A percentile compares a stretch with the other conserved stretches of the same genome.
Conservation (phyloP, 2,113 vertebrate genomes). For the Poicephalus gulielmi region DNA sequence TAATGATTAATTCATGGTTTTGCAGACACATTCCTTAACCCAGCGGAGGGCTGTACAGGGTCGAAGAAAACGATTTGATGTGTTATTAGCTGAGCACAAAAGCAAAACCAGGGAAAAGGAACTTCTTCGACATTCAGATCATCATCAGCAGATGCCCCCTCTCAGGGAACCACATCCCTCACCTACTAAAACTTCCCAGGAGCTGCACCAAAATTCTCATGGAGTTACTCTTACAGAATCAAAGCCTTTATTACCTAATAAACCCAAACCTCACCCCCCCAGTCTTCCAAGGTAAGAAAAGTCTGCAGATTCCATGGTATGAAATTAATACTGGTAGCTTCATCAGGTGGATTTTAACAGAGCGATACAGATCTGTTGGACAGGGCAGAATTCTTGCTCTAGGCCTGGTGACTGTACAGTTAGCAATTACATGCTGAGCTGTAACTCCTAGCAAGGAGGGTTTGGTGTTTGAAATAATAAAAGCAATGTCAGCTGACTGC, state of each 20-base stretch:
- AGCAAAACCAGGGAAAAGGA: slow-evolving; percentile 96
- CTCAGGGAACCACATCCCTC: slow-evolving; percentile 97
- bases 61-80: slow-evolving; percentile 96
- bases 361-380: background rate
- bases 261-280: slow-evolving; percentile 93
- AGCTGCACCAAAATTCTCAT: slow-evolving; percentile 87
- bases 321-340: background rate
- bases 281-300: slow-evolving; percentile 94
- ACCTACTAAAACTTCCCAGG: slow-evolving; percentile 84
- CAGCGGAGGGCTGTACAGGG: slow-evolving; percentile 97
- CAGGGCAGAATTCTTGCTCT: background rate
- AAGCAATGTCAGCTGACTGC: background rate
- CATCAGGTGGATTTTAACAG: background rate
- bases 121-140: slow-evolving; percentile 85
- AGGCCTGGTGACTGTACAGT: background rate
- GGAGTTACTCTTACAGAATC: slow-evolving; percentile 85
- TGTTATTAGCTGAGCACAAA: slow-evolving; percentile 97
- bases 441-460: background rate
- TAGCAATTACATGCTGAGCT: background rate
- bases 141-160: slow-evolving; percentile 89
- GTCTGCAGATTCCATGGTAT: background rate
- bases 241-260: slow-evolving; percentile 89
- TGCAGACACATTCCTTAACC: slow-evolving; percentile 99
- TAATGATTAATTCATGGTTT: slow-evolving; percentile 52
- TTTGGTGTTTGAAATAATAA: background rate